These are phyloP conservation scores for Lottia gigantea DNA, from an alignment of 2,888 invertebrate genomes.

Conservation along the genomic window DNA sequence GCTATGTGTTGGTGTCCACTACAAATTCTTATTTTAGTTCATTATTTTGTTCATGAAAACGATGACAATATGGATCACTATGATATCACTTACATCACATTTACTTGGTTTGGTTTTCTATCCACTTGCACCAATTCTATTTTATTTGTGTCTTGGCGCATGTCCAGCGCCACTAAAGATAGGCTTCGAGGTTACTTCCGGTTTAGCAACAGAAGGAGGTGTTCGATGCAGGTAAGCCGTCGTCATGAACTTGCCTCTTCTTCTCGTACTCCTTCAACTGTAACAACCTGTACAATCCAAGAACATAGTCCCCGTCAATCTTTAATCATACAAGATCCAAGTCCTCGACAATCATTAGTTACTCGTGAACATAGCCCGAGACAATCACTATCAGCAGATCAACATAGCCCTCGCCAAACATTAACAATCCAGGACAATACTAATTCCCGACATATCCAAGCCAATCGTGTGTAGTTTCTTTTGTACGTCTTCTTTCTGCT, in stretches of 20 bases:
- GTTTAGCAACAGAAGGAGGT: constrained; percentile 53
- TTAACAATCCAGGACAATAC: too few species aligned
- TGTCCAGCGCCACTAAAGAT: constrained; percentile 66
- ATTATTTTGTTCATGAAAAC: constrained; percentile 76
- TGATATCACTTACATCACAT: constrained; percentile 77
- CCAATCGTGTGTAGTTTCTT: too few species aligned
- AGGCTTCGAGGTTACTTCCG: constrained; percentile 61
- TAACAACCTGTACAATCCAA: constrained; percentile 7
- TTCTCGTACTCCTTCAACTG: constrained; percentile 3
- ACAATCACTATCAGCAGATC: too few species aligned
- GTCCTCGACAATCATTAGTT: too few species aligned
- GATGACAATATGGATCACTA: constrained; percentile 78
- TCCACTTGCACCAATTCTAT: constrained; percentile 78
- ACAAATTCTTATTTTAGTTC: constrained; percentile 75
- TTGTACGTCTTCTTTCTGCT: too few species aligned
- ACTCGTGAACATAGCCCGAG: too few species aligned
- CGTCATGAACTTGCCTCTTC: not conserved
- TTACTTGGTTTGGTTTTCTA: constrained; percentile 79
- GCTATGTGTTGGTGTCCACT: constrained; percentile 78
- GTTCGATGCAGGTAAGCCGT: constrained; percentile 29
- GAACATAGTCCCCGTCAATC: constrained; percentile 7
- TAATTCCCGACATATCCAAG: too few species aligned
- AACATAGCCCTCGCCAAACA: too few species aligned
- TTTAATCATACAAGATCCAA: not conserved
- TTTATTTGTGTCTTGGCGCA: constrained; percentile 76